These are phyloP conservation scores for Ceratina australensis DNA, from an alignment of 1,140 invertebrate genomes.

Conservation along the genomic window DNA sequence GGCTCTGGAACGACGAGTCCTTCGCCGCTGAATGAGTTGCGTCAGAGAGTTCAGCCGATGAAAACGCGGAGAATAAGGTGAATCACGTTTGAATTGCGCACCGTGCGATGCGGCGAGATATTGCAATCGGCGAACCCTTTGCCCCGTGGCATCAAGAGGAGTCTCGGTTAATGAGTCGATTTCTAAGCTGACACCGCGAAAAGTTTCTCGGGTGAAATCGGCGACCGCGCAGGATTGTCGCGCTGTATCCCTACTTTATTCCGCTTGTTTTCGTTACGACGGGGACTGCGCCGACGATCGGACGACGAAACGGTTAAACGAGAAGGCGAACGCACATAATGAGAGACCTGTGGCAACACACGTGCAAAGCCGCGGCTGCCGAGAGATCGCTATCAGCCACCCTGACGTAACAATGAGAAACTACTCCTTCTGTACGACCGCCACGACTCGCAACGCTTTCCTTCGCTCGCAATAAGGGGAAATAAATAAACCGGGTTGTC, in stretches of 20 bases:
- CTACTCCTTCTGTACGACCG: constrained; percentile 50
- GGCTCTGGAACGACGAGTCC: constrained; percentile 36
- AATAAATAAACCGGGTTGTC: constrained; percentile 58
- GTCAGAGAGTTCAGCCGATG: constrained; percentile 40
- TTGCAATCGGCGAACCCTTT: constrained; percentile 32
- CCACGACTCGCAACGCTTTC: constrained; percentile 72
- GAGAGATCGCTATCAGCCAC: constrained; percentile 69
- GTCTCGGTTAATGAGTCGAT: constrained; percentile 44
- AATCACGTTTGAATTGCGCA: constrained; percentile 31
- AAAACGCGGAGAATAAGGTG: constrained; percentile 45
- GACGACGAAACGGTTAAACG: constrained; percentile 63
- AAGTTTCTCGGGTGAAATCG: constrained; percentile 52
- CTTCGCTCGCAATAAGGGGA: constrained; percentile 67
- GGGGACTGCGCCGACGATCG: constrained; percentile 39
- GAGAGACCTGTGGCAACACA: constrained; percentile 69
- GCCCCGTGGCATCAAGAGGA: constrained; percentile 8
- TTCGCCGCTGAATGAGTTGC: constrained; percentile 48
- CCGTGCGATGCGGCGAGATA: constrained; percentile 15
- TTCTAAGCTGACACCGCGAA: constrained; percentile 23
- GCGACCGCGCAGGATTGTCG: constrained; percentile 31
- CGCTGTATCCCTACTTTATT: not conserved
- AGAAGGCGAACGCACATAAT: constrained; percentile 66
- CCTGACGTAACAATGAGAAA: constrained; percentile 79
- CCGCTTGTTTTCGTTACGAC: not conserved
- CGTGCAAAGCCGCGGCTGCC: constrained; percentile 66